phyloP scores from a whole-genome alignment of 2,113 vertebrate genomes.

The Probosciger aterrimus region DNA sequence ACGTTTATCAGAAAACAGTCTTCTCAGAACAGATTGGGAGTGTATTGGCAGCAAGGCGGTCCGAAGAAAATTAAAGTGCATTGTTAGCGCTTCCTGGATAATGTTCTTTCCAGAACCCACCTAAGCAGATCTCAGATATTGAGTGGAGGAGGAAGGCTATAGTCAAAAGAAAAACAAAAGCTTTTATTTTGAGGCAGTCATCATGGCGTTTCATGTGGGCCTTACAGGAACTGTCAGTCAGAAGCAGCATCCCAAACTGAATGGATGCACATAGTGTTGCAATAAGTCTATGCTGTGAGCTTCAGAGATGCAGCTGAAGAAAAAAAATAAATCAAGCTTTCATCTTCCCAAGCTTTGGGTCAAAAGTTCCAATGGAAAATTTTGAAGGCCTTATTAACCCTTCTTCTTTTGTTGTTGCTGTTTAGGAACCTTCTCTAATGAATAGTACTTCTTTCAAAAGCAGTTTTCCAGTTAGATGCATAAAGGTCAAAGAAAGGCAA shows the following conservation, averaged over 20 bases:
- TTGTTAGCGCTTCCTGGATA: slow-evolving; percentile 26
- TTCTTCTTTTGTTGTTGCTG: neutral
- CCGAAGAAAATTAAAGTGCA: slow-evolving; percentile 18
- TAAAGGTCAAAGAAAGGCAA: neutral
- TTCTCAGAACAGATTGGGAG: neutral
- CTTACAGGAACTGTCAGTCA: slow-evolving; percentile 10
- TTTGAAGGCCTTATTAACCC: neutral
- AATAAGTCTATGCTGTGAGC: neutral
- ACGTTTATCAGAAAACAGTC: neutral
- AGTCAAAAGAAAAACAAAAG: neutral
- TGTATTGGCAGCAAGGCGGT: neutral
- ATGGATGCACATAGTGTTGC: neutral
- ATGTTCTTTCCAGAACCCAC: slow-evolving; percentile 11
- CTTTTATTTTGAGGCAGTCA: neutral
- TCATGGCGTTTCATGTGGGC: neutral
- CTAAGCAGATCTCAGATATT: neutral
- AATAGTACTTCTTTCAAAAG: neutral
- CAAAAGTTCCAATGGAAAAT: neutral
- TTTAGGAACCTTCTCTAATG: neutral
- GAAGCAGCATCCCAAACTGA: neutral
- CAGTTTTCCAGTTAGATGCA: neutral
- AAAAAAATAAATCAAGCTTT: neutral
- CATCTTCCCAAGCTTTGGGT: neutral
- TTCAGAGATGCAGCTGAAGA: neutral
- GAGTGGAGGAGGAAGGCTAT: neutral